A percentile compares a stretch with the other conserved stretches of the same genome.
Conservation (phyloP, 2,888 invertebrate genomes). For the Cistogaster globosa region DNA sequence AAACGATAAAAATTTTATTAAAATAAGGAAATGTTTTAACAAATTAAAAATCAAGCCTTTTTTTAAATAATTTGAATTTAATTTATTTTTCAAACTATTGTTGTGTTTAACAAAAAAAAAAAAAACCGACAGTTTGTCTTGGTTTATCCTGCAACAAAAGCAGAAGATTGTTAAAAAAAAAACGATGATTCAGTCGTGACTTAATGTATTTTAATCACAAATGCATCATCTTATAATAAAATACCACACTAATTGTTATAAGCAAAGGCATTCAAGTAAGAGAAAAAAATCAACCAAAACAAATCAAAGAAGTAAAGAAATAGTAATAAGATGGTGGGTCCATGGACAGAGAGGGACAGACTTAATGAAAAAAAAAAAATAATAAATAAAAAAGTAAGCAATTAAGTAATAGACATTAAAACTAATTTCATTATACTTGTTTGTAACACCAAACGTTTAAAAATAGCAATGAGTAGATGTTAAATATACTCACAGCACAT, state of each 20-base stretch:
- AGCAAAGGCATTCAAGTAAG: slow-evolving; percentile 35
- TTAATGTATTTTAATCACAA: slow-evolving; percentile 70
- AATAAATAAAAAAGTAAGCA: slow-evolving; percentile 48
- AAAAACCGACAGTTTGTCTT: background rate
- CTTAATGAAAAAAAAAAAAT: slow-evolving; percentile 36
- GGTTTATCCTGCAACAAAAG: slow-evolving; percentile 57
- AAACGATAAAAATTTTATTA: background rate
- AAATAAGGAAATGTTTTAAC: slow-evolving; percentile 57
- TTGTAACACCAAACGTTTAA: background rate
- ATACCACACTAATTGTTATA: slow-evolving; percentile 72
- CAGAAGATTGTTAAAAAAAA: slow-evolving; percentile 18
- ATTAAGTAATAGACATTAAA: slow-evolving; percentile 69
- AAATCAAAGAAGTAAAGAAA: slow-evolving; percentile 17
- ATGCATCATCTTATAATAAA: slow-evolving; percentile 70
- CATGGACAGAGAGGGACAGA: slow-evolving; percentile 25
- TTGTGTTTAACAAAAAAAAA: background rate
- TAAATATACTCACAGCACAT: background rate
- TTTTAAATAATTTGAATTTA: slow-evolving; percentile 55
- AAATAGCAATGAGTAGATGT: background rate
- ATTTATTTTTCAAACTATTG: slow-evolving; percentile 23
- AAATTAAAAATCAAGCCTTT: slow-evolving; percentile 64
- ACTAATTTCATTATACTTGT: slow-evolving; percentile 63
- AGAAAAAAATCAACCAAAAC: background rate
- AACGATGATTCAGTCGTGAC: slow-evolving; percentile 65
- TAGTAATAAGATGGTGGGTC: slow-evolving; percentile 42